A percentile compares a stretch with the other conserved stretches of the same genome.
These are phyloP conservation scores for Centropyge bicolor DNA, from an alignment of 2,797 vertebrate species.

Conservation along the genomic window DNA sequence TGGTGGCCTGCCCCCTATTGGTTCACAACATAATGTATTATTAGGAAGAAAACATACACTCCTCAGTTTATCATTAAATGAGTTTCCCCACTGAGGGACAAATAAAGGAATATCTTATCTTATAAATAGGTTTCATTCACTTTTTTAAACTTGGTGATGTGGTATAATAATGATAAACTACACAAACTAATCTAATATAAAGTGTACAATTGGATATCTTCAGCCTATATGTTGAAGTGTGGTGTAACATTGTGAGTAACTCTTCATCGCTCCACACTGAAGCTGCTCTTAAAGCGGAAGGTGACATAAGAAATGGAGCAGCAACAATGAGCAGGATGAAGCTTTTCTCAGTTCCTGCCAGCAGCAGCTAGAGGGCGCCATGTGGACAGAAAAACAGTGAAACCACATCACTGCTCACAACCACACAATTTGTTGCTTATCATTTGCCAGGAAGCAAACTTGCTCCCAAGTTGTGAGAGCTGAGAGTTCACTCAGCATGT, in stretches of 20 bases:
- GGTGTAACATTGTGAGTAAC: not conserved
- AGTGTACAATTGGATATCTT: no score
- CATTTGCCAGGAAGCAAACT: slow-evolving; percentile 20
- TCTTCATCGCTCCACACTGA: not conserved
- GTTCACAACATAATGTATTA: not conserved
- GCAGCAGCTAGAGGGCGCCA: slow-evolving; percentile 59
- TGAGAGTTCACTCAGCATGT: not conserved
- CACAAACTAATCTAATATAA: not conserved
- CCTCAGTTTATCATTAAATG: not conserved
- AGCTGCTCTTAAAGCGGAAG: not conserved
- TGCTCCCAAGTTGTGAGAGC: not conserved
- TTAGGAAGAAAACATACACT: not conserved
- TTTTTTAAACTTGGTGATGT: not conserved
- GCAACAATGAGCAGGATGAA: not conserved
- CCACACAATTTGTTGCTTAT: slow-evolving; percentile 16
- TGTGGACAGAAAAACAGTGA: slow-evolving; percentile 27
- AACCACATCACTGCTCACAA: slow-evolving; percentile 26
- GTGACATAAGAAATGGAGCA: not conserved
- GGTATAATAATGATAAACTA: not conserved
- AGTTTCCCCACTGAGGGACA: no score
- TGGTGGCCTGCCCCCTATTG: not conserved
- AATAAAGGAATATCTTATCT: no score
- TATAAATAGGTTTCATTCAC: not conserved
- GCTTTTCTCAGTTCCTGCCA: slow-evolving; percentile 24
- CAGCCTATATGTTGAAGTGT: not conserved